Conservation (phyloP, 2,888 invertebrate species). For the Druceiella hillmani region DNA sequence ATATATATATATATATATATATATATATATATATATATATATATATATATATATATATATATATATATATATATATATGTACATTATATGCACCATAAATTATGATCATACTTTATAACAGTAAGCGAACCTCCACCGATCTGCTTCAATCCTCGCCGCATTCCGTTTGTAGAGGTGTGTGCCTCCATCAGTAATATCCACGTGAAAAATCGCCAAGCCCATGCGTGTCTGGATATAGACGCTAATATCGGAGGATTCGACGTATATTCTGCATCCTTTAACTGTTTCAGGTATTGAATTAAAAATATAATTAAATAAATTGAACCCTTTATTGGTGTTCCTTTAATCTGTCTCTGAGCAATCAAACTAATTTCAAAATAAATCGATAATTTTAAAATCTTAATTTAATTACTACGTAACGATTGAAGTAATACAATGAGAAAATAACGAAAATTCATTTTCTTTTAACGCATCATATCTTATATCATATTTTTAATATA, state of each 20-base stretch:
- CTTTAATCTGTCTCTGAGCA: background rate
- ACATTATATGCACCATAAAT: too few species aligned
- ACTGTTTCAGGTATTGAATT: conserved; percentile 43
- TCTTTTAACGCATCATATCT: too few species aligned
- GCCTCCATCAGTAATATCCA: conserved; percentile 74
- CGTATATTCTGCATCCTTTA: conserved; percentile 51
- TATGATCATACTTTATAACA: conserved; percentile 37
- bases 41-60: too few species aligned
- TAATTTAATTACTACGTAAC: too few species aligned
- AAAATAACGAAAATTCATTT: too few species aligned
- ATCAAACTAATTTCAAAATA: background rate
- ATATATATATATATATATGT: conserved; percentile 52
- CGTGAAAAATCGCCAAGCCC: conserved; percentile 71
- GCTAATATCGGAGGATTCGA: conserved; percentile 57
- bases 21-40: too few species aligned
- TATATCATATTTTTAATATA: too few species aligned
- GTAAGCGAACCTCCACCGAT: conserved; percentile 71
- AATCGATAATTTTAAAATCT: too few species aligned
- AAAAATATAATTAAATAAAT: conserved; percentile 14
- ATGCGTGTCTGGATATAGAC: conserved; percentile 71
- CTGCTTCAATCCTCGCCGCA: conserved; percentile 64
- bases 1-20: too few species aligned
- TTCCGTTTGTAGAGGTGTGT: conserved; percentile 65
- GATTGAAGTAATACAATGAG: too few species aligned
- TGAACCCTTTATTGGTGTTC: background rate